Percentiles rank a stretch among this genome's conserved stretches.
These are phyloP conservation scores for Heliothis peltigera DNA, from an alignment of 2,888 invertebrate genomes.

Conservation along the genomic window DNA sequence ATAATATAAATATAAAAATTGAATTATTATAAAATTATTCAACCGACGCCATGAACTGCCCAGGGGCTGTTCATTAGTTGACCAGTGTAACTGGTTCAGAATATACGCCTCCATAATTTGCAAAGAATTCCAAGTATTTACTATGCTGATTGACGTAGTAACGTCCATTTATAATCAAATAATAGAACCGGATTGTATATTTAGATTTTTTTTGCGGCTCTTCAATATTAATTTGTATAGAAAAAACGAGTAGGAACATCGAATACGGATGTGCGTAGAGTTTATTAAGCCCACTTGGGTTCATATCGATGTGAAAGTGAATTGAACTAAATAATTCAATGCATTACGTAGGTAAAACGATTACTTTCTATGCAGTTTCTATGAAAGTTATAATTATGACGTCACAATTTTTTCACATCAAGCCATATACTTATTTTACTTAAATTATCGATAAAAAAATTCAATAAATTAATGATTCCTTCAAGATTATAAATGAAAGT, in stretches of 20 bases:
- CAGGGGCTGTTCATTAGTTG: background rate
- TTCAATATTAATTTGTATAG: background rate
- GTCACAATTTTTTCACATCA: too few species aligned
- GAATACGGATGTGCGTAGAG: background rate
- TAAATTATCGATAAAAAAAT: too few species aligned
- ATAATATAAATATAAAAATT: too few species aligned
- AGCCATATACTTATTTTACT: too few species aligned
- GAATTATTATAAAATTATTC: background rate
- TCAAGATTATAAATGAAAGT: too few species aligned
- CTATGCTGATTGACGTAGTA: background rate
- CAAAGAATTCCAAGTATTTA: slow-evolving; percentile 20
- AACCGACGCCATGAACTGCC: background rate
- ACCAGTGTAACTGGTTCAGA: slow-evolving; percentile 19
- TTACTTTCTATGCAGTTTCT: too few species aligned
- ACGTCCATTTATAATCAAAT: background rate
- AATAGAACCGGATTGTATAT: background rate
- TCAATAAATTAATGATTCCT: too few species aligned
- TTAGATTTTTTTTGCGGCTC: background rate
- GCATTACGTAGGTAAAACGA: too few species aligned
- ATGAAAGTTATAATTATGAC: too few species aligned
- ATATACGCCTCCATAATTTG: background rate
- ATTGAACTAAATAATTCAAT: background rate
- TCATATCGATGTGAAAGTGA: background rate
- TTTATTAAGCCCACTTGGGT: background rate
- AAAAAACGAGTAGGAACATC: background rate